Evolutionary conservation across 2,113 vertebrate species (phyloP).

Genomic region (Clupea harengus): DNA sequence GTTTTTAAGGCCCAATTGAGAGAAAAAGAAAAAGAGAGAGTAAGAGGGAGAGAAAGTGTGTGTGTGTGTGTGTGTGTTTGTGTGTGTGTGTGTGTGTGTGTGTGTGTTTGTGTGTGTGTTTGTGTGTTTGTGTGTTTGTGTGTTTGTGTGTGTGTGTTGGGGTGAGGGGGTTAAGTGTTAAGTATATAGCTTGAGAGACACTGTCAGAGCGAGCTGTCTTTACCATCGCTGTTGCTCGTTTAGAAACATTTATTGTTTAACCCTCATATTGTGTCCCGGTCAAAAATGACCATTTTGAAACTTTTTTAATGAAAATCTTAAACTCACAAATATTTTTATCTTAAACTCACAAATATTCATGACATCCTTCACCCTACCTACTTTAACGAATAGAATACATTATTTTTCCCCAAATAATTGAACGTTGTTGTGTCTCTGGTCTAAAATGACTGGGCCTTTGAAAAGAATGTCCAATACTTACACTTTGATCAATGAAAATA

Average conservation of each 20-base stretch:
- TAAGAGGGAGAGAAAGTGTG: conserved; percentile 2
- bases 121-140: background rate
- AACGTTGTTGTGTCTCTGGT: too few species aligned
- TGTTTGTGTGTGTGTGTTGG: background rate
- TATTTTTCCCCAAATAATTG: too few species aligned
- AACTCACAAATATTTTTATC: too few species aligned
- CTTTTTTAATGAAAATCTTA: too few species aligned
- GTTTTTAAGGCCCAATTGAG: conserved; percentile 24
- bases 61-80: background rate
- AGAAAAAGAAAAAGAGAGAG: conserved; percentile 16
- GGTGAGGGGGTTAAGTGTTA: background rate
- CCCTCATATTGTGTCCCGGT: too few species aligned
- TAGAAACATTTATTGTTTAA: conserved; percentile 2
- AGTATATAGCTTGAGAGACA: background rate
- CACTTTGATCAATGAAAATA: too few species aligned
- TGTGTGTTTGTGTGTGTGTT: background rate
- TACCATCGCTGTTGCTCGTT: background rate
- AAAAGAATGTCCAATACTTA: too few species aligned
- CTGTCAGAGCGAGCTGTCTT: background rate
- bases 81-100: background rate
- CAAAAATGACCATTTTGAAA: too few species aligned
- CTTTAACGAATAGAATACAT: too few species aligned
- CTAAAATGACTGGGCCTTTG: too few species aligned
- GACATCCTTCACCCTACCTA: too few species aligned
- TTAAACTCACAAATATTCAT: too few species aligned